Evolutionary conservation across 2,888 invertebrate species (phyloP), one percentile per base, ranked within the genome.

Genomic region (Pelosia muscerda): DNA sequence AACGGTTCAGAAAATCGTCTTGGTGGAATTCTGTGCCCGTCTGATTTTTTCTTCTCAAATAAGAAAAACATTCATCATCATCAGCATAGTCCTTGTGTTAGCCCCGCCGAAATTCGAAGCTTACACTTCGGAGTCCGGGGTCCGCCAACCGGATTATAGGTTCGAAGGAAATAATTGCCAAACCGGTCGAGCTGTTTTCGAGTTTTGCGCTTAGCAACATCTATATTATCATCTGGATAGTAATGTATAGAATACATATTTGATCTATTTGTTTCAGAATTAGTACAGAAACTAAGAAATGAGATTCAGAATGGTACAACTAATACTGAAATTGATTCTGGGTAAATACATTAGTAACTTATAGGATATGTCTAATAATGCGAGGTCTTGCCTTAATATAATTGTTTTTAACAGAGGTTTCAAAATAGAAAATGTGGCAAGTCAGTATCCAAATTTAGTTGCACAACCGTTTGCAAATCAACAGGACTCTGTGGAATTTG

Each of bases 281-380:
- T 90, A 64, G 86, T 92, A 75, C 82, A 90, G 62, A 90, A 90
- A 73, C 78, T 92, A 62, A 90, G 82, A 79, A 78, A 66, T 71
- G 90, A 91, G 59, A 81, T 79, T 65, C 76, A 85, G 68, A 79
- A 76, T 63, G 62, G 69, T 62, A 66, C 65, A 26, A n/a, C n/a
- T n/a, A 74, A 61, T 65, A 65, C 68, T 13, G 69, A 63, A 64
- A 70, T 62, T 25, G 65, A 81, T 63, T 15, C 60, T 34, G 72
- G 84, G 84, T 81, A 79, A 61, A 28, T 72, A 71, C 55, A 60
- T 25, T 63, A 42, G 53, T 63, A 61, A 31, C 19, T n/a, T n/a
- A 2, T 55, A n/a, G 9, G 26, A 49, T 42, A 15, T 42, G 6
- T 6, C 11, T 28, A 26, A 63, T 54, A 28, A 15, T 63, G 31